Evolutionary conservation across 2,888 invertebrate genomes (phyloP).

Genomic region (Eupithecia subumbrata): DNA sequence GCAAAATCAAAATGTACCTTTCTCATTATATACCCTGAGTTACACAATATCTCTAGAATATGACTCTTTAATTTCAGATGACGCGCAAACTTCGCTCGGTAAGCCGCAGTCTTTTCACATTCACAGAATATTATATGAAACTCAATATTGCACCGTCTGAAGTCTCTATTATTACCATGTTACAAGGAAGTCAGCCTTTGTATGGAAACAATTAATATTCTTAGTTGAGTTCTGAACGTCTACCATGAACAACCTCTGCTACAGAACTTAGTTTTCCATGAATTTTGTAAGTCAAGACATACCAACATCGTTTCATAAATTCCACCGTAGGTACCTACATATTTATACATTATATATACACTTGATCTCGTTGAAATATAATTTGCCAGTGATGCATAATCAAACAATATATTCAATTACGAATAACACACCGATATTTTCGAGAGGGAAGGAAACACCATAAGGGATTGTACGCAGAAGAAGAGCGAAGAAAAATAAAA

Average conservation of each 20-base stretch:
- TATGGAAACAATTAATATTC: conserved; percentile 24
- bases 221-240: conserved; percentile 13
- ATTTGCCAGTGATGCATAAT: no score
- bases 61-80: conserved; percentile 57
- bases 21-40: conserved; percentile 29
- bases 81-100: conserved; percentile 53
- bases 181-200: conserved; percentile 16
- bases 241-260: neutral
- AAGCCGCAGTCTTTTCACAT: conserved; percentile 46
- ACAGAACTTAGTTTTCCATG: neutral
- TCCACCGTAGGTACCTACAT: no score
- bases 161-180: conserved; percentile 26
- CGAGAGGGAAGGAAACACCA: no score
- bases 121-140: conserved; percentile 42
- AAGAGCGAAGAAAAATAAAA: no score
- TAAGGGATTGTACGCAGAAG: no score
- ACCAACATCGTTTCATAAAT: no score
- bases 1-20: neutral
- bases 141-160: conserved; percentile 36
- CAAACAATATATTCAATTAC: no score
- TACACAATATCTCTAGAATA: conserved; percentile 37
- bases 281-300: neutral
- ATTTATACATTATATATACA: no score
- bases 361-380: no score
- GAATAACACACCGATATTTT: no score